Percentiles rank a stretch among this genome's conserved stretches.
Conservation (phyloP, 2,888 invertebrate genomes). For the Drosophila cracens region DNA sequence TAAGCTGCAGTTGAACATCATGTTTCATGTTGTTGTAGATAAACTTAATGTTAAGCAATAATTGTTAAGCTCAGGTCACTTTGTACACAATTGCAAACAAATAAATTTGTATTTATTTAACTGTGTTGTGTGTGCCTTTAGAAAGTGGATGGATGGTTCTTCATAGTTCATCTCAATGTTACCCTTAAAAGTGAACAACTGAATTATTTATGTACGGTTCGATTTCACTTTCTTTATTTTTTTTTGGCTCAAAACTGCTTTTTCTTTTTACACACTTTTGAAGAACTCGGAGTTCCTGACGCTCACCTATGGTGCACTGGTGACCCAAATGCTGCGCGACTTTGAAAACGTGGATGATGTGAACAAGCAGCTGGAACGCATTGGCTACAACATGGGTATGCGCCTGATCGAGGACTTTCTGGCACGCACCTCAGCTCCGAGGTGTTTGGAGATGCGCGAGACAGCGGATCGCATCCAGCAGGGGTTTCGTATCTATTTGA, state of each 20-base stretch:
- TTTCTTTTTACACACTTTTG: constrained; percentile 80
- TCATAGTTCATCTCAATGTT: neutral
- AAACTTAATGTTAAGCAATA: constrained; percentile 28
- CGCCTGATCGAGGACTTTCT: constrained; percentile 98
- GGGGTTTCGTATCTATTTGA: constrained; percentile 92
- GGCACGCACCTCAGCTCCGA: constrained; percentile 94
- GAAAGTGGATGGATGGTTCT: neutral
- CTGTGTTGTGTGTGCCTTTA: constrained; percentile 15
- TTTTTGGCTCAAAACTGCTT: constrained; percentile 29
- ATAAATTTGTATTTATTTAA: constrained; percentile 65
- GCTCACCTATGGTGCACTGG: constrained; percentile 98
- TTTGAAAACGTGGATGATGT: constrained; percentile 98
- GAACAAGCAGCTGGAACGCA: constrained; percentile 96
- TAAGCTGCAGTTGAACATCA: constrained; percentile 31
- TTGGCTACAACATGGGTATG: constrained; percentile 99
- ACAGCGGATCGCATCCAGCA: constrained; percentile 98
- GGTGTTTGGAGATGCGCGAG: constrained; percentile 98
- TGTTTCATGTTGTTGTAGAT: constrained; percentile 51
- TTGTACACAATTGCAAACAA: constrained; percentile 54
- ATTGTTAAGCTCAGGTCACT: constrained; percentile 43
- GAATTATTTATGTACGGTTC: neutral
- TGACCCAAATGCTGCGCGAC: constrained; percentile 98
- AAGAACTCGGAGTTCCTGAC: constrained; percentile 98
- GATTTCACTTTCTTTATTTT: constrained; percentile 3
- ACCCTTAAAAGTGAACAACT: neutral